A percentile compares a stretch with the other conserved stretches of the same genome.
Conservation (phyloP, 2,888 invertebrate genomes). For the Melinaea marsaeus region DNA sequence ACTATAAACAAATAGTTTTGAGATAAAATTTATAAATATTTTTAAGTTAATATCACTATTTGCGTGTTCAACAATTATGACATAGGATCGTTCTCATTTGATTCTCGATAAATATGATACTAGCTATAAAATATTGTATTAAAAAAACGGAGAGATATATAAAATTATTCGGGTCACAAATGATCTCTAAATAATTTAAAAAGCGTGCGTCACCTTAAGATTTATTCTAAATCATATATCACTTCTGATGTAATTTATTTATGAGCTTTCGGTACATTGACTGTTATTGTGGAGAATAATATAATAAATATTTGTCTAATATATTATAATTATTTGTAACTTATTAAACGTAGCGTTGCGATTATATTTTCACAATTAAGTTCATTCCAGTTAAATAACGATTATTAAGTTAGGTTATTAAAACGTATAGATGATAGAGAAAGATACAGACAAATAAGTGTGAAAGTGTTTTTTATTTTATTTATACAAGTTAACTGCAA, state of each 20-base stretch:
- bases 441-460: too few species aligned
- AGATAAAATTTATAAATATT: neutral
- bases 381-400: too few species aligned
- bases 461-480: too few species aligned
- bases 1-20: neutral
- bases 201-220: constrained; percentile 12
- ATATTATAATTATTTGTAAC: too few species aligned
- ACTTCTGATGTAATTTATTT: constrained; percentile 5
- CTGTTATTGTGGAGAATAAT: too few species aligned
- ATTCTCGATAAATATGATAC: neutral
- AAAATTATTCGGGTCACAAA: constrained; percentile 13
- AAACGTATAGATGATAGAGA: too few species aligned
- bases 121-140: neutral
- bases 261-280: too few species aligned
- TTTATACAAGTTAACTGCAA: too few species aligned
- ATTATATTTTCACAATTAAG: too few species aligned
- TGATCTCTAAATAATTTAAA: constrained; percentile 16
- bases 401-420: too few species aligned
- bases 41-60: neutral
- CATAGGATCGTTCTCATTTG: neutral
- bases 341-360: too few species aligned
- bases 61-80: neutral
- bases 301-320: too few species aligned
- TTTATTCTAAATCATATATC: constrained; percentile 17
- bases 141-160: constrained; percentile 12